phyloP scores from a whole-genome alignment of 2,888 invertebrate genomes.

The Isotomurus palustris region DNA sequence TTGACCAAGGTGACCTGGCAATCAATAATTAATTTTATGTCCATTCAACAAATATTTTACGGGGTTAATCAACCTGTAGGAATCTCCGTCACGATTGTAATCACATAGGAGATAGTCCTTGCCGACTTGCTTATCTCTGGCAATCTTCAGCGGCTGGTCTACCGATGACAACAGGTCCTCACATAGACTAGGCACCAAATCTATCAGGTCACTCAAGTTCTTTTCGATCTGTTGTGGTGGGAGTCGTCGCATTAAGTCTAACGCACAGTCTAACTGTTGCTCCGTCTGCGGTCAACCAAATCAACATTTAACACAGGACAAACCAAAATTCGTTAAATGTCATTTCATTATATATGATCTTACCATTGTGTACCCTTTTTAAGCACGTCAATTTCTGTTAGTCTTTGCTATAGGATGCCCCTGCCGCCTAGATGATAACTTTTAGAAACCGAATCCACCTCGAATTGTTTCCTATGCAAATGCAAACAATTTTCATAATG shows the following conservation, averaged over 20 bases:
- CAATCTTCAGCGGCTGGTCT: constrained; percentile 97
- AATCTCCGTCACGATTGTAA: constrained; percentile 98
- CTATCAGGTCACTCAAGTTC: constrained; percentile 95
- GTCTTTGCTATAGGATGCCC: too few species aligned
- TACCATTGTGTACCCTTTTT: too few species aligned
- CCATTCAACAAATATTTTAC: neutral
- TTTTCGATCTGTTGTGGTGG: constrained; percentile 99
- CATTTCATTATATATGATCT: neutral
- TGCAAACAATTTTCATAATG: too few species aligned
- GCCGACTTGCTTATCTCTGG: constrained; percentile 83
- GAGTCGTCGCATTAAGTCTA: constrained; percentile 96
- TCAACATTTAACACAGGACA: neutral
- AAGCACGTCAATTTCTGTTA: neutral
- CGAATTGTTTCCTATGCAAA: too few species aligned
- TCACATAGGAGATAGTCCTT: constrained; percentile 98
- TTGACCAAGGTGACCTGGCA: constrained; percentile 98
- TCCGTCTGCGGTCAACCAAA: constrained; percentile 63
- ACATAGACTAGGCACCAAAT: constrained; percentile 89
- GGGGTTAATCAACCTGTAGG: constrained; percentile 77
- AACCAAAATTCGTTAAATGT: neutral
- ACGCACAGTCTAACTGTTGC: constrained; percentile 96
- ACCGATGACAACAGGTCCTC: constrained; percentile 96
- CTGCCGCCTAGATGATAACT: too few species aligned
- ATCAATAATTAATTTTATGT: neutral
- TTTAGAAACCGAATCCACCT: too few species aligned